Percentiles rank a stretch among this genome's conserved stretches.
These are phyloP conservation scores for Boulengeromyrus knoepffleri DNA, from an alignment of 2,113 vertebrate genomes.

Conservation along the genomic window DNA sequence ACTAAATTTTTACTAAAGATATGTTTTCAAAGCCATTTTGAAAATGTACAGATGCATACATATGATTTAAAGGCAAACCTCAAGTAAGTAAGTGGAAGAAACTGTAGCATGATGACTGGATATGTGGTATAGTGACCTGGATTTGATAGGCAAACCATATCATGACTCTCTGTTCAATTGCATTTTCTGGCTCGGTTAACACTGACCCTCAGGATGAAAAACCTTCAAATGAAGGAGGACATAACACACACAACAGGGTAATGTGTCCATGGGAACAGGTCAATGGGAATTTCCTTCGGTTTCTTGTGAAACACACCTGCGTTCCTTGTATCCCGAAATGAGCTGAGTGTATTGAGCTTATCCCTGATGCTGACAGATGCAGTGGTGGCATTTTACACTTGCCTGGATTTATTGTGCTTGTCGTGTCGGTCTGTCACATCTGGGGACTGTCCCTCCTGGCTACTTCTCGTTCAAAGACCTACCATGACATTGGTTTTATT, in stretches of 20 bases:
- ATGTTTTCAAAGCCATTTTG: neutral
- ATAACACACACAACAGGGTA: neutral
- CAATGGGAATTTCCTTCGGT: neutral
- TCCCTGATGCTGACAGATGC: neutral
- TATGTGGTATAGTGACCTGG: neutral
- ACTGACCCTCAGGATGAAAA: neutral
- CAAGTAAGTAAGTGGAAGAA: neutral
- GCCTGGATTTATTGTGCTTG: neutral
- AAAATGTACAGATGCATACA: neutral
- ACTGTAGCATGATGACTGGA: neutral
- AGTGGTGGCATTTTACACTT: neutral
- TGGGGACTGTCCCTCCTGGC: neutral
- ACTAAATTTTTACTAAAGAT: neutral
- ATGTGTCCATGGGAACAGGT: neutral
- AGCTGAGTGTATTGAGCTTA: neutral
- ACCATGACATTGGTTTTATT: neutral
- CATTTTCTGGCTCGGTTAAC: neutral
- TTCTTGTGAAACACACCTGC: neutral
- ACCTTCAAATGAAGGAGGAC: neutral
- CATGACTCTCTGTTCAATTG: neutral
- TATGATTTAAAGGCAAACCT: neutral
- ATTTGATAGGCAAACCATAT: neutral
- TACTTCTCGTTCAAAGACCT: neutral
- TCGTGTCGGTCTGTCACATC: neutral
- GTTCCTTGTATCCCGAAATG: conserved; percentile 4